phyloP scores from a whole-genome alignment of 2,888 invertebrate species.

The Cylloceria caligata region DNA sequence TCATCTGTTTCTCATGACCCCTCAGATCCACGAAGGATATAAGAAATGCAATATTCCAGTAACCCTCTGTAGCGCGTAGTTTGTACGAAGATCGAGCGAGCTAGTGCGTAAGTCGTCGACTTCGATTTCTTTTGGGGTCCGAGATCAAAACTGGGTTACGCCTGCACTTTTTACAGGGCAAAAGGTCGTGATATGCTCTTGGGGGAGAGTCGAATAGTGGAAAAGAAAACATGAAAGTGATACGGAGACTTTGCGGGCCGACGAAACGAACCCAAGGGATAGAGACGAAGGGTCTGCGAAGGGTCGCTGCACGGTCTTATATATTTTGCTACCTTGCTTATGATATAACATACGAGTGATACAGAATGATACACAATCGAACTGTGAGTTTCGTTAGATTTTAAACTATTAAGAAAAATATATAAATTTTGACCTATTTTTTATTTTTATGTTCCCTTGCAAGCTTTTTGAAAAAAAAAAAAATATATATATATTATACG shows the following conservation, averaged over 20 bases:
- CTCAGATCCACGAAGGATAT: slow-evolving; percentile 20
- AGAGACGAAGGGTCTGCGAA: slow-evolving; percentile 1
- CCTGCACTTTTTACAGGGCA: slow-evolving; percentile 25
- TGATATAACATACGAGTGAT: slow-evolving; percentile 12
- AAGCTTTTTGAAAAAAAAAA: too few relatives aligned
- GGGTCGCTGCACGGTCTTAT: slow-evolving; percentile 7
- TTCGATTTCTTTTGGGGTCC: slow-evolving; percentile 28
- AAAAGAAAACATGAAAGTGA: slow-evolving; percentile 52
- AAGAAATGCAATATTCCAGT: slow-evolving; percentile 38
- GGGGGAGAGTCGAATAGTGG: slow-evolving; percentile 24
- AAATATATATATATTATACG: too few relatives aligned
- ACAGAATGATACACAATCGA: slow-evolving; percentile 3
- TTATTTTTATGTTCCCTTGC: too few relatives aligned
- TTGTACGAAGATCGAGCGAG: slow-evolving; percentile 42
- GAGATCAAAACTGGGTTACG: slow-evolving; percentile 46
- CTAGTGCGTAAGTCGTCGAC: slow-evolving; percentile 32
- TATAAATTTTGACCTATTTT: not conserved
- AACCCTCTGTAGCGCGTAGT: slow-evolving; percentile 8
- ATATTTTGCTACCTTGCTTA: slow-evolving; percentile 12
- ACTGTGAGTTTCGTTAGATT: not conserved
- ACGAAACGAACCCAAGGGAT: slow-evolving; percentile 1
- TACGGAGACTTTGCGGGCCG: slow-evolving; percentile 34
- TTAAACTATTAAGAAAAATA: not conserved
- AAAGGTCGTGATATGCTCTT: slow-evolving; percentile 24
- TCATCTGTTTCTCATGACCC: not conserved